A percentile compares a stretch with the other conserved stretches of the same genome.
These are phyloP conservation scores for Coracias cyanogaster DNA, from an alignment of 2,797 vertebrate genomes.

Conservation along the genomic window DNA sequence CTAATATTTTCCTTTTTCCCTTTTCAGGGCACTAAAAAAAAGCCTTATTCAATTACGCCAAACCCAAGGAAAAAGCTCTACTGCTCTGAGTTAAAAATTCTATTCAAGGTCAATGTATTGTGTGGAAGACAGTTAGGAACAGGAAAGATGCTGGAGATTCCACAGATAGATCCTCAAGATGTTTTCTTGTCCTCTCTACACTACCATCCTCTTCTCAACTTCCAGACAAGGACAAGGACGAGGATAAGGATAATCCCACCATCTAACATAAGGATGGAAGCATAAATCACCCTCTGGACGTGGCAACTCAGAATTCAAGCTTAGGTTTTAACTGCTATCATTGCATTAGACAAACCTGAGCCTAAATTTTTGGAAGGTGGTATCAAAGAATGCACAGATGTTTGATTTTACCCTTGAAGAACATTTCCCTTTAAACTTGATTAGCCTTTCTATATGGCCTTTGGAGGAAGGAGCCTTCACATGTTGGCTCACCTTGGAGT, in stretches of 20 bases:
- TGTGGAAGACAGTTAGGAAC: not conserved
- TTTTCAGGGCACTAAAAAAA: not conserved
- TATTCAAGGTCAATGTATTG: not conserved
- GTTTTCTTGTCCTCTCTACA: not conserved
- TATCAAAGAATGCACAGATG: not conserved
- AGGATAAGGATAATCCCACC: not conserved
- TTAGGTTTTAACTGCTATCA: not conserved
- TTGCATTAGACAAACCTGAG: not conserved
- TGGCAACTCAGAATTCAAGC: not conserved
- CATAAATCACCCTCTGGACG: not conserved
- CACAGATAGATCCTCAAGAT: not conserved
- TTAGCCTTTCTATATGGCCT: not conserved
- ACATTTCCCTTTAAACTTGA: not conserved
- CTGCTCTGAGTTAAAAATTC: not conserved
- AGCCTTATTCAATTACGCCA: not conserved
- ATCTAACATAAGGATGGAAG: not conserved
- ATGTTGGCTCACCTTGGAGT: not conserved
- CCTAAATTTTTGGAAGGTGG: not conserved
- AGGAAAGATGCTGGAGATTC: not conserved
- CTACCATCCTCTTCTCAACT: not conserved
- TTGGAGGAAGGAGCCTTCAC: not conserved
- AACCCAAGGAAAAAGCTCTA: not conserved
- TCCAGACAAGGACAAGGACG: not conserved
- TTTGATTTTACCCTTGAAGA: not conserved
- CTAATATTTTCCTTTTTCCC: not conserved